A percentile compares a stretch with the other conserved stretches of the same genome.
phyloP scores from a whole-genome alignment of 1,140 invertebrate species.

The Steinernema khuongi region DNA sequence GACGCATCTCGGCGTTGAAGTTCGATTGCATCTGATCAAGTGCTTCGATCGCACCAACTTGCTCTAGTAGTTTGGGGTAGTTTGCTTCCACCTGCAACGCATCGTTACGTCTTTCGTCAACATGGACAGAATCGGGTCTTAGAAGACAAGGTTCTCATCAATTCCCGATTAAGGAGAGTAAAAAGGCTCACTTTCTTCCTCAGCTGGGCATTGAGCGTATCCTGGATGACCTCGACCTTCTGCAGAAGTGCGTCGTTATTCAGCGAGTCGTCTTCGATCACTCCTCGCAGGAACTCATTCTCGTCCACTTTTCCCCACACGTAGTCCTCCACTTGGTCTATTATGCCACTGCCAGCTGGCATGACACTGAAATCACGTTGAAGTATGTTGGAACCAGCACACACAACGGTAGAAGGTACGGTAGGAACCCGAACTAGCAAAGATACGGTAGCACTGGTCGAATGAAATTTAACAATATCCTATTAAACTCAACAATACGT shows the following conservation, averaged over 20 bases:
- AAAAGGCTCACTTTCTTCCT: slow-evolving; percentile 35
- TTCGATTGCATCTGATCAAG: slow-evolving; percentile 41
- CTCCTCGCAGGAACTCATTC: slow-evolving; percentile 42
- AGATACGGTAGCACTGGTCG: neutral
- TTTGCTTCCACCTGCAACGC: slow-evolving; percentile 54
- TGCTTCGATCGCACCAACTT: slow-evolving; percentile 52
- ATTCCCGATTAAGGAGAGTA: neutral
- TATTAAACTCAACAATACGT: slow-evolving; percentile 21
- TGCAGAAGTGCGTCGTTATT: slow-evolving; percentile 24
- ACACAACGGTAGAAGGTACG: too few relatives aligned
- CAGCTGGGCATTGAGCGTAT: slow-evolving; percentile 35
- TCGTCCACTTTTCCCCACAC: slow-evolving; percentile 55
- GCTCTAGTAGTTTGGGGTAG: slow-evolving; percentile 51
- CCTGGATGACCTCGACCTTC: slow-evolving; percentile 30
- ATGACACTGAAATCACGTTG: slow-evolving; percentile 22
- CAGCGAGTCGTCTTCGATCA: neutral
- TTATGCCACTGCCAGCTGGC: slow-evolving; percentile 24
- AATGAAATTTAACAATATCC: neutral
- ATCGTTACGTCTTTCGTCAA: neutral
- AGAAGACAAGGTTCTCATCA: neutral
- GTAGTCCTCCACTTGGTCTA: slow-evolving; percentile 48
- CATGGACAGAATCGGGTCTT: neutral
- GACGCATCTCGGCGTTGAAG: slow-evolving; percentile 31
- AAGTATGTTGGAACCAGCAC: too few relatives aligned
- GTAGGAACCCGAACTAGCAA: neutral